A percentile compares a stretch with the other conserved stretches of the same genome.
Conservation (phyloP, 2,888 invertebrate genomes). For the Trichopoda pennipes region DNA sequence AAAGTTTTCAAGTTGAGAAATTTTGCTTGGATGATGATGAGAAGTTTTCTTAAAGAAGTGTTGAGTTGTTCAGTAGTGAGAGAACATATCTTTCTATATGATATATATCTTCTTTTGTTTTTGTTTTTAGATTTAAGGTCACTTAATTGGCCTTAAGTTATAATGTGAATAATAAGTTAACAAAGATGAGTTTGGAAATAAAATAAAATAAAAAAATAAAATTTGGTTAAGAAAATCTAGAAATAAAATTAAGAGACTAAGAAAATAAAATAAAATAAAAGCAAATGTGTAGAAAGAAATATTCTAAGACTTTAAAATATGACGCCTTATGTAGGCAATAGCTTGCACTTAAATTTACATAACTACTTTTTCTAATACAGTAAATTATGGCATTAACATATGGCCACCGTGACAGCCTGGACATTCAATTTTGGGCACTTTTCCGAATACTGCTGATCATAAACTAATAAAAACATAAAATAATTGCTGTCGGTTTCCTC, state of each 20-base stretch:
- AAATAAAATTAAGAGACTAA: background rate
- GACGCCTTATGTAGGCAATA: no score
- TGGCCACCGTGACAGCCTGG: no score
- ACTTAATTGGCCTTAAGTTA: constrained; percentile 59
- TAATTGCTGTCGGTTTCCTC: no score
- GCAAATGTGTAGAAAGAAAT: no score
- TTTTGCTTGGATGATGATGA: constrained; percentile 9
- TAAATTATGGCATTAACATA: no score
- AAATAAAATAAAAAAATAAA: background rate
- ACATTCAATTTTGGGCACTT: no score
- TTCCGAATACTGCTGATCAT: no score
- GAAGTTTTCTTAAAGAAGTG: constrained; percentile 42
- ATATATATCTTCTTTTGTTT: constrained; percentile 57
- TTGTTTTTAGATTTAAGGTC: constrained; percentile 51
- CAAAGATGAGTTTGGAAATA: constrained; percentile 1
- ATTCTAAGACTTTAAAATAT: no score
- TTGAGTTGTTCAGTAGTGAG: constrained; percentile 46
- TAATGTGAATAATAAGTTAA: constrained; percentile 50
- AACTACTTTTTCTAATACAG: no score
- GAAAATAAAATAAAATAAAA: no score
- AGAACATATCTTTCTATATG: constrained; percentile 40
- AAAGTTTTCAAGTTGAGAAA: constrained; percentile 52
- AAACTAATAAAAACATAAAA: no score
- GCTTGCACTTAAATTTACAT: no score
- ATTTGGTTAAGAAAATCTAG: constrained; percentile 11